Base-by-base conservation (phyloP, 1,140 invertebrate genomes). In the Condylostylus longicornis region DNA sequence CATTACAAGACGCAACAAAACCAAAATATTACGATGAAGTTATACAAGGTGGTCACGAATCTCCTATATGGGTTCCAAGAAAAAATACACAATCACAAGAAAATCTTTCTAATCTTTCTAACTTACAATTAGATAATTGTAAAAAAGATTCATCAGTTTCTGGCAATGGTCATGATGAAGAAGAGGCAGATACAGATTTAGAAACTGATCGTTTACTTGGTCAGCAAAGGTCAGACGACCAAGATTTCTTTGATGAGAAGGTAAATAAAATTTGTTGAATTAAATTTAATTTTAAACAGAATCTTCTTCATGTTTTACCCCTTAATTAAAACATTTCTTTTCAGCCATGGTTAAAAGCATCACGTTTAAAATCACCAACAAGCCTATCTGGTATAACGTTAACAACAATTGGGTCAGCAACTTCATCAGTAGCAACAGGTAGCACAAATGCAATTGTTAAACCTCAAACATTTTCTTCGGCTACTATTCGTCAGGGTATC, bases 181-280 rank as follows among this genome's bases (percentile, higher is more conserved):
- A 85, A 50, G 82, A 88, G 63, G 78, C 81, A 4, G 83, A 88
- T 47, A 87, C 84, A 0, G 84, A 88, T 58, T 66, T 86, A 39
- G 87, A 90, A 64, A 91, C 87, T 13, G 87, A 91, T 62, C 66
- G 86, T 45, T 63, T 91, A 29, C 69, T 91, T 14, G 85, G 85
- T 5, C 83, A 89, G 57, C 84, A 89, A 52, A 66, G 83, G 43
- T 82, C 80, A 12, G 83, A 88, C 43, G 84, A 89, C 55, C 81
- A 83, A 60, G 82, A 82, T 38, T 89, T 87, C 58, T 89, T 82
- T 52, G 81, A 83, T 52, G 82, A 88, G 37, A 86, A 88, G 69
- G 55, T 59, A 22, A 33, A 17, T 15, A 12, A 0, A 27, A 13
- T n/a, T 5, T 18, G 15, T 18, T 18, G 18, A 31, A 5, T 13